Evolutionary conservation across 1,140 invertebrate species (phyloP).

Genomic region (Ceratoteleas bidentatus): DNA sequence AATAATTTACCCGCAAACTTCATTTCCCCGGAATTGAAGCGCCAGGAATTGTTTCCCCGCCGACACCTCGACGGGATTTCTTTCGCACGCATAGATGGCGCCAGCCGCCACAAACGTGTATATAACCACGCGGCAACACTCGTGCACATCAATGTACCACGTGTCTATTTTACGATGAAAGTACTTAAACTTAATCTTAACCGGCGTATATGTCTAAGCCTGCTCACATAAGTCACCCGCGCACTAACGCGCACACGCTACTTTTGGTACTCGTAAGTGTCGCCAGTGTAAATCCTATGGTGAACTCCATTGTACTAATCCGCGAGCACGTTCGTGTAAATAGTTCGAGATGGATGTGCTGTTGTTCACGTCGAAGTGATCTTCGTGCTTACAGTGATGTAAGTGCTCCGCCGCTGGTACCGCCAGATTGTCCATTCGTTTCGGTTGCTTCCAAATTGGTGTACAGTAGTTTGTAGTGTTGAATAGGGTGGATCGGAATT

Average conservation of each 20-base stretch:
- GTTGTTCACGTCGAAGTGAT: too few relatives aligned
- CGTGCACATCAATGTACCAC: slow-evolving; percentile 8
- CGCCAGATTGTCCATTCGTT: too few relatives aligned
- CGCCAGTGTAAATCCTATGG: slow-evolving; percentile 21
- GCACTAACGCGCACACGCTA: slow-evolving; percentile 3
- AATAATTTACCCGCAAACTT: slow-evolving; percentile 37
- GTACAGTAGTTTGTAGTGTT: too few relatives aligned
- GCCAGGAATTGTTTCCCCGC: slow-evolving; percentile 20
- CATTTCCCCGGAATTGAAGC: slow-evolving; percentile 32
- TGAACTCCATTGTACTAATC: slow-evolving; percentile 14
- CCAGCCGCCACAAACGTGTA: slow-evolving; percentile 8
- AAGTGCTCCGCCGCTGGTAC: too few relatives aligned
- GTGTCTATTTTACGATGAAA: slow-evolving; percentile 69
- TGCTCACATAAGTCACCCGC: slow-evolving; percentile 33
- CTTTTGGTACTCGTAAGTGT: slow-evolving; percentile 30
- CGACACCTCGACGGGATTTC: too few relatives aligned
- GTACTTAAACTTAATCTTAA: slow-evolving; percentile 68
- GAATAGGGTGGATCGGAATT: too few relatives aligned
- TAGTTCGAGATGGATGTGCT: too few relatives aligned
- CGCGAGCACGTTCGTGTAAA: background rate
- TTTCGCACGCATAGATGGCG: too few relatives aligned
- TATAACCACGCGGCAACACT: slow-evolving; percentile 11
- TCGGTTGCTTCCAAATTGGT: too few relatives aligned
- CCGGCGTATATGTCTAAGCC: slow-evolving; percentile 36
- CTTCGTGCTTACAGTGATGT: too few relatives aligned